Conservation (phyloP, 2,888 invertebrate genomes). For the Clanis bilineata region DNA sequence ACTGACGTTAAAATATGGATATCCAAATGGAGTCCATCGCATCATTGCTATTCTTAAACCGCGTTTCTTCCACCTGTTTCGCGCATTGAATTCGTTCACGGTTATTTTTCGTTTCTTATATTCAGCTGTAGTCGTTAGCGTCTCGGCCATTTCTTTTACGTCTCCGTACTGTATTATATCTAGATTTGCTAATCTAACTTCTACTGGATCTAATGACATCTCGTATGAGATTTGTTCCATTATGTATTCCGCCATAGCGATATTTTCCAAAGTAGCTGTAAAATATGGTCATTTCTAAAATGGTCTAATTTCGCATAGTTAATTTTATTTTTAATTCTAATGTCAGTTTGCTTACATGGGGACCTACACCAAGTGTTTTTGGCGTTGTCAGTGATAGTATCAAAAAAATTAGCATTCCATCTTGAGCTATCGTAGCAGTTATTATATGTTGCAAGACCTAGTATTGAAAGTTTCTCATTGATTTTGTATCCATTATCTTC, state of each 20-base stretch:
- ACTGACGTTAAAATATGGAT: conserved; percentile 62
- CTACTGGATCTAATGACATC: conserved; percentile 77
- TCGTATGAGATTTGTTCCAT: conserved; percentile 84
- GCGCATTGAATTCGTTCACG: conserved; percentile 78
- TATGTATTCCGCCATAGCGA: conserved; percentile 80
- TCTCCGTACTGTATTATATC: conserved; percentile 36
- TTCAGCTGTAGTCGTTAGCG: conserved; percentile 74
- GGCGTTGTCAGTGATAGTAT: conserved; percentile 50
- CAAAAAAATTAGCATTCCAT: conserved; percentile 46
- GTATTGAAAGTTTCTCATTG: conserved; percentile 40
- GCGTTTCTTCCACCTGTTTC: conserved; percentile 88
- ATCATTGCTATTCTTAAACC: conserved; percentile 83
- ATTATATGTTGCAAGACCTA: conserved; percentile 28
- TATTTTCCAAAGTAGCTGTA: conserved; percentile 74
- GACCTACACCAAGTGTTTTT: conserved; percentile 53
- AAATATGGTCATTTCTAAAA: not conserved
- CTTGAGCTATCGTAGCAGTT: conserved; percentile 47
- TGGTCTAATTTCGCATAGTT: not conserved
- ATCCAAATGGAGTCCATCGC: conserved; percentile 73
- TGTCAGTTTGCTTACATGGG: conserved; percentile 41
- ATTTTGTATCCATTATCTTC: conserved; percentile 70
- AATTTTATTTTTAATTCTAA: not conserved
- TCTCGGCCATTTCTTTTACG: conserved; percentile 71
- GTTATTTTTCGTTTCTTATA: conserved; percentile 70
- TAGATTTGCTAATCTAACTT: conserved; percentile 80